Conservation (phyloP, 2,113 vertebrate genomes). For the Notarius lentiginosus region DNA sequence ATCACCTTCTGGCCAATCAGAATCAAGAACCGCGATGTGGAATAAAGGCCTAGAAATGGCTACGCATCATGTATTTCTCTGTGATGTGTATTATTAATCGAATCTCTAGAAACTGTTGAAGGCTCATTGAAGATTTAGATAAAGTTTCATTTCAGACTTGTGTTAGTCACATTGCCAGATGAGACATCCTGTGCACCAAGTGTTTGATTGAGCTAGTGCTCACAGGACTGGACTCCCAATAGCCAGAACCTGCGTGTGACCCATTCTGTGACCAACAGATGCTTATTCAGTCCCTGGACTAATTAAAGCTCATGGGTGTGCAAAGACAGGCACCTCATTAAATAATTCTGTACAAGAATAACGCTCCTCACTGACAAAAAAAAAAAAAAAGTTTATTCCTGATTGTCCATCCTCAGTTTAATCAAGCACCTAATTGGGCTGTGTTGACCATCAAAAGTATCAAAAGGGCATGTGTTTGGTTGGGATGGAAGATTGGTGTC, state of each 20-base stretch:
- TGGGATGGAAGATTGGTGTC: neutral
- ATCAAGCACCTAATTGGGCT: conserved; percentile 48
- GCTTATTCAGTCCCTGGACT: conserved; percentile 46
- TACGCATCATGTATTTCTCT: neutral
- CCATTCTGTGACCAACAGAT: conserved; percentile 44
- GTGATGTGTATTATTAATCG: neutral
- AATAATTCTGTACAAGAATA: neutral
- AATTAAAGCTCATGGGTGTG: conserved; percentile 59
- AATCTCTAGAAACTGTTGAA: neutral
- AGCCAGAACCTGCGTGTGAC: conserved; percentile 6
- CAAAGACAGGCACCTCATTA: conserved; percentile 57
- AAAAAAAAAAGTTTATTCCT: conserved; percentile 25
- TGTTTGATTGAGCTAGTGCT: conserved; percentile 31
- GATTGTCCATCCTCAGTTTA: conserved; percentile 31
- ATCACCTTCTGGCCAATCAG: neutral
- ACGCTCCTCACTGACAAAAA: neutral
- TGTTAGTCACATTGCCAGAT: conserved; percentile 34
- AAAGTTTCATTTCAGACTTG: neutral
- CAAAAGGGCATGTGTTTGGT: conserved; percentile 45
- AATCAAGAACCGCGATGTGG: neutral
- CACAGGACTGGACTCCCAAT: neutral
- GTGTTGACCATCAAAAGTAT: conserved; percentile 39
- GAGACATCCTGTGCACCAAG: conserved; percentile 10
- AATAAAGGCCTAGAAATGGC: neutral
- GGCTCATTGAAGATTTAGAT: neutral